Conservation (phyloP, 2,113 vertebrate species). For the Geococcyx californianus region DNA sequence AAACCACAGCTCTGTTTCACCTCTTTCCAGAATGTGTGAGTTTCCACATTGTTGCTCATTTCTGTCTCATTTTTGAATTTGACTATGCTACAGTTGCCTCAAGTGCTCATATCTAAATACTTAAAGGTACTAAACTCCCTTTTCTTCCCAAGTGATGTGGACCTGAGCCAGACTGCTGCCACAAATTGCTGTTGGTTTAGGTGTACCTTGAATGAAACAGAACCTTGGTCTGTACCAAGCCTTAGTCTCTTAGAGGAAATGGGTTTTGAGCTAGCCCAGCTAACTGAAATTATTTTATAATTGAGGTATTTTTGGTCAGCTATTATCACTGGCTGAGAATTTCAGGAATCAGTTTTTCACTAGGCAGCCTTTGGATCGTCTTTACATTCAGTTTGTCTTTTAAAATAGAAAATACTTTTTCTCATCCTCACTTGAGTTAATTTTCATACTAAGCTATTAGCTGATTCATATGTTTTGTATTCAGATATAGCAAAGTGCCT, state of each 20-base stretch:
- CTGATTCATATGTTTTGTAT: neutral
- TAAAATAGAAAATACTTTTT: neutral
- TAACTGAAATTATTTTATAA: neutral
- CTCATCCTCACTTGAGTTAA: neutral
- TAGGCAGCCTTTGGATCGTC: neutral
- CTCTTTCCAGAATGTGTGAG: neutral
- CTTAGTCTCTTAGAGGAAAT: neutral
- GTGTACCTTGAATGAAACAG: neutral
- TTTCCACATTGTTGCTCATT: neutral
- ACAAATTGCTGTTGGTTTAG: rapidly evolving
- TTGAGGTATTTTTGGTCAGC: neutral
- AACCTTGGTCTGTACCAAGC: neutral
- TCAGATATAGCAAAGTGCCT: neutral
- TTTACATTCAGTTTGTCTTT: neutral
- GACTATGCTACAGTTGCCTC: neutral
- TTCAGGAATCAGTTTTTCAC: neutral
- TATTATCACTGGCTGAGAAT: neutral
- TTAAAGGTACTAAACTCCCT: neutral
- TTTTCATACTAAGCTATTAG: neutral
- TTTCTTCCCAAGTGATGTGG: neutral
- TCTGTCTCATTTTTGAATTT: neutral
- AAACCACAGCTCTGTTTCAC: neutral
- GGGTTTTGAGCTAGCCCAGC: neutral
- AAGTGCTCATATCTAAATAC: neutral
- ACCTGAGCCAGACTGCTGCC: neutral